Evolutionary conservation across 2,113 vertebrate species (phyloP), one percentile per base, ranked within the genome.

Genomic region (Vulpes ferrilata): DNA sequence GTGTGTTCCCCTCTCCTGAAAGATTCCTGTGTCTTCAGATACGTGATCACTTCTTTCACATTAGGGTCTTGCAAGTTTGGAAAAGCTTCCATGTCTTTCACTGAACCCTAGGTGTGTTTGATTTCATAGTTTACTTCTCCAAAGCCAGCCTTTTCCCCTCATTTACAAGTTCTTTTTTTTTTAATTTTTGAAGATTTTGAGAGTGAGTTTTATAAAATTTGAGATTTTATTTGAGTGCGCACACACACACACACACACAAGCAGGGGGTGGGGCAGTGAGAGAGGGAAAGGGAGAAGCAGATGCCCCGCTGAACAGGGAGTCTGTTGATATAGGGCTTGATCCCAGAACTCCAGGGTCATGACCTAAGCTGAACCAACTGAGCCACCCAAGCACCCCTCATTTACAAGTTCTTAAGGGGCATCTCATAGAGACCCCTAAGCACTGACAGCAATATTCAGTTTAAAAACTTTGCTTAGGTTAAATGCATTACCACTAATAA

Each of bases 101-200:
- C 0, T 30, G 9, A 30, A 22, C 22, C 10, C 7, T 92, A 20
- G 11, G 30, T 59, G 5, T 88, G 27, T 81, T 13, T 65, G 17
- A 64, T 67, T 92, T 93, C 55, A 88, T 17, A 69, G n/a, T 27
- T 93, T 71, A 85, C 64, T 65, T 84, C 78, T 93, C 65, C 69
- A n/a, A 85, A 3, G 12, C 22, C 73, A 89, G 15, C 64, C 57
- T 82, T 62, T 64, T 15, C 81, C 51, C 12, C 32, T 87, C 60
- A 35, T 79, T 87, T 73, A 51, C 43, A 27, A 78, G 25, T 51
- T 82, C 78, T 76, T 59, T n/a, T 69, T 59, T 69, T 67, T 32
- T 67, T 32, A 57, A 57, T 57, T 35, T 69, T 69, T 69, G 19
- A 69, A 69, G 32, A 35, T 69, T 69, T 69, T 43, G 43, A 43